These are phyloP conservation scores for Percina caprodes DNA, from an alignment of 2,113 vertebrate genomes.

Conservation along the genomic window DNA sequence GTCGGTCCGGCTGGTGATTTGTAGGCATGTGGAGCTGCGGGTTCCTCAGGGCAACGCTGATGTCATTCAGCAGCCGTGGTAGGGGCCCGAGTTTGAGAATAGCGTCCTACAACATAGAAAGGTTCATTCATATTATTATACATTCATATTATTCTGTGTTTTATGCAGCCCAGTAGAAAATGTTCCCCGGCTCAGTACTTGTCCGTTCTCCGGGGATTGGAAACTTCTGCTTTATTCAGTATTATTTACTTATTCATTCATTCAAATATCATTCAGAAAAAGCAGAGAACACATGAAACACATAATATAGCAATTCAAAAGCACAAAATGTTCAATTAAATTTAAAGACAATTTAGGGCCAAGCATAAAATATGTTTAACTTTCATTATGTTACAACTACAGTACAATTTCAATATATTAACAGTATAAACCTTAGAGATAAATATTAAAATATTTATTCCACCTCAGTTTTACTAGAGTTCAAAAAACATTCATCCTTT, in stretches of 20 bases:
- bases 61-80: slow-evolving; percentile 94
- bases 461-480: slow-evolving; percentile 19
- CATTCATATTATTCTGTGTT: background rate
- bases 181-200: background rate
- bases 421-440: background rate
- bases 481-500: slow-evolving; percentile 1
- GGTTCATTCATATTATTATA: background rate
- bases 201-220: background rate
- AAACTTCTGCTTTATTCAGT: slow-evolving; percentile 3
- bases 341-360: background rate
- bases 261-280: slow-evolving; percentile 12
- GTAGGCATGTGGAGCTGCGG: slow-evolving; percentile 95
- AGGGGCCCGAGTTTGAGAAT: slow-evolving; percentile 95
- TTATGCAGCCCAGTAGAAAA: background rate
- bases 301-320: background rate
- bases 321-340: background rate
- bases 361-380: slow-evolving; percentile 2
- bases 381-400: slow-evolving; percentile 21
- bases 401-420: slow-evolving; percentile 2
- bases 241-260: slow-evolving; percentile 20
- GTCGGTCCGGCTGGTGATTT: slow-evolving; percentile 92
- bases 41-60: slow-evolving; percentile 95
- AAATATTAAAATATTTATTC: slow-evolving; percentile 37
- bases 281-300: background rate
- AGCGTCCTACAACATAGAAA: slow-evolving; percentile 86